A percentile compares a stretch with the other conserved stretches of the same genome.
Conservation (phyloP, 2,888 invertebrate genomes). For the Metallyticus violacea region DNA sequence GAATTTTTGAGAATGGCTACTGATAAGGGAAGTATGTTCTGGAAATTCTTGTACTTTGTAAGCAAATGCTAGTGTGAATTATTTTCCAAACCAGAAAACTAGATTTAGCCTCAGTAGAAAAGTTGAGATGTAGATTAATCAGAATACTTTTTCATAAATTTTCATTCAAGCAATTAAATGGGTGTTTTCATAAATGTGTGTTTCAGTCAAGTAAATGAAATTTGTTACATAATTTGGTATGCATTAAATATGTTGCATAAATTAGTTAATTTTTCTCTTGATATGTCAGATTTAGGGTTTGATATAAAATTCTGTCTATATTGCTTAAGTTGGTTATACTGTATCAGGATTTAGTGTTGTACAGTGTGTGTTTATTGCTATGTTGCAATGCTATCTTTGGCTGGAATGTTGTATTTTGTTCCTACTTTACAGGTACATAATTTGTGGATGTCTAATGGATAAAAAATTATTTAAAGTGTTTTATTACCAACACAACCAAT, state of each 20-base stretch:
- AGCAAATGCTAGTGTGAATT: too few species aligned
- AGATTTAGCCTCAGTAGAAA: neutral
- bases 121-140: neutral
- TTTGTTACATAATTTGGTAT: too few species aligned
- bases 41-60: too few species aligned
- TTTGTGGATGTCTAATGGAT: neutral
- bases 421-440: neutral
- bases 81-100: neutral
- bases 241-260: too few species aligned
- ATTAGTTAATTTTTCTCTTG: too few species aligned
- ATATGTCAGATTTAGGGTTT: too few species aligned
- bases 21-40: too few species aligned
- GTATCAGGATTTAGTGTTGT: neutral
- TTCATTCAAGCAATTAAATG: too few species aligned
- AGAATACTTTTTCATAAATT: too few species aligned
- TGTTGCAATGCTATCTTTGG: neutral
- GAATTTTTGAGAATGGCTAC: neutral
- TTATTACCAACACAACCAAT: neutral
- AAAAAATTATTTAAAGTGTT: neutral
- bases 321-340: neutral
- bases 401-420: neutral
- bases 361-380: neutral
- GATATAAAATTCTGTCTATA: too few species aligned
- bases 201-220: too few species aligned
- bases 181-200: too few species aligned